A percentile compares a stretch with the other conserved stretches of the same genome.
These are phyloP conservation scores for Ligdia adustata DNA, from an alignment of 2,888 invertebrate genomes.

Conservation along the genomic window DNA sequence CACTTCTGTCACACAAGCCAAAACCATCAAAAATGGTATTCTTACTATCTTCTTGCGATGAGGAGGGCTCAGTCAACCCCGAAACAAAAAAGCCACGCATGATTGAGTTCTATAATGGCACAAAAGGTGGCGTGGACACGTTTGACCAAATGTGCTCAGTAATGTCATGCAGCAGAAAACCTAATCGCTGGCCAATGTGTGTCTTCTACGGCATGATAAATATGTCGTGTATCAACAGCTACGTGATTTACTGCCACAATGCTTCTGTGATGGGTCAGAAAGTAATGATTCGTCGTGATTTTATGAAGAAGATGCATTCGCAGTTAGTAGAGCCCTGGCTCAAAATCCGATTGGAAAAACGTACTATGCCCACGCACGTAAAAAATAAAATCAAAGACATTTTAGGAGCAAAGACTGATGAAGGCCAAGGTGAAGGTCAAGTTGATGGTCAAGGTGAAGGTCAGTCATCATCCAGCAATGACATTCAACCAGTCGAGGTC, in stretches of 20 bases:
- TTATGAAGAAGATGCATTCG: slow-evolving; percentile 29
- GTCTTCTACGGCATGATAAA: slow-evolving; percentile 34
- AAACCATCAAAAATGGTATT: slow-evolving; percentile 38
- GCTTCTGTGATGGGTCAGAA: slow-evolving; percentile 7
- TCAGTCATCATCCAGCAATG: slow-evolving; percentile 9
- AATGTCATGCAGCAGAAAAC: slow-evolving; percentile 31
- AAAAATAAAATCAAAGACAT: slow-evolving; percentile 17
- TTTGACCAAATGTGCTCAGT: slow-evolving; percentile 30
- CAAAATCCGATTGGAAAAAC: slow-evolving; percentile 28
- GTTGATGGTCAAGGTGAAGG: slow-evolving; percentile 16
- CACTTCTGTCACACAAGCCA: slow-evolving; percentile 44
- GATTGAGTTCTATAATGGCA: slow-evolving; percentile 28
- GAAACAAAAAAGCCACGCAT: slow-evolving; percentile 24
- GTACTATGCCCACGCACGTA: slow-evolving; percentile 26
- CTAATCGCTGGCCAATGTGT: slow-evolving; percentile 30
- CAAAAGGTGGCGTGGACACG: slow-evolving; percentile 24
- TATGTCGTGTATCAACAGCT: slow-evolving; percentile 26
- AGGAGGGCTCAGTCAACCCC: slow-evolving; percentile 3
- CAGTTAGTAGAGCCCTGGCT: slow-evolving; percentile 34
- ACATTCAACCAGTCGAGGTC: slow-evolving; percentile 11
- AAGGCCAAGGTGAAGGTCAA: slow-evolving; percentile 6
- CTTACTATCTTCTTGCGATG: slow-evolving; percentile 8
- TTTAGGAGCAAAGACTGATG: slow-evolving; percentile 9
- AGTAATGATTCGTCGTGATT: slow-evolving; percentile 16
- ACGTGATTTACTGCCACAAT: slow-evolving; percentile 24